Evolutionary conservation across 2,797 vertebrate genomes (phyloP), one percentile per base, ranked within the genome.

Genomic region (Acipenser oxyrinchus): DNA sequence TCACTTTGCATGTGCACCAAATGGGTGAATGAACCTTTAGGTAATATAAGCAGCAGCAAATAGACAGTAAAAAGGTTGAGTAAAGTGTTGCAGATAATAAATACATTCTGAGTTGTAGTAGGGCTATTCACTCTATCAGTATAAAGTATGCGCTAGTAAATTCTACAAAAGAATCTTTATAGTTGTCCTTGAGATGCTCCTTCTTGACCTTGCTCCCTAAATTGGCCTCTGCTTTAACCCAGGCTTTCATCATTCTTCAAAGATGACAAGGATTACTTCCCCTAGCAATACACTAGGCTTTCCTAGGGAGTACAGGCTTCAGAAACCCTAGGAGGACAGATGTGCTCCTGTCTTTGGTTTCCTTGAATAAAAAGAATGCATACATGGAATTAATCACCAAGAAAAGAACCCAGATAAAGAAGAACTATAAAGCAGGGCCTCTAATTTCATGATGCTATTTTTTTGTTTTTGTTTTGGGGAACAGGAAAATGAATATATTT

Each of bases 21-120:
- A 10, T 63, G 53, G 76, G 80, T 80, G 78, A 79, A 60, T 64
- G 55, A 75, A 78, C 78, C 78, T 73, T 72, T 76, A 78, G 74
- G 74, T 76, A 80, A 84, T 84, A 88, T 88, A 88, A 92, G 92
- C 90, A 94, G 92, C 92, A 92, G 88, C 84, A 85, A 78, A 77
- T 5, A 37, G 37, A 84, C 75, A 76, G 84, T 84, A 83, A 77
- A 83, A 83, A 83, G 82, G 64, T 80, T 68, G 68, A 82, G 78
- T 81, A 85, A 78, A 81, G 73, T 82, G 77, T 81, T 71, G 75
- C 74, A 82, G 73, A 84, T 88, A 93, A 95, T 95, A 95, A 95
- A 94, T 96, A 95, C 91, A 93, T 94, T 93, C 91, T 76, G 73
- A 81, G 90, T 83, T 88, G 85, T 87, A 88, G 83, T 79, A 86